Evolutionary conservation across 2,888 invertebrate genomes (phyloP).

Genomic region (Endomychus coccineus): DNA sequence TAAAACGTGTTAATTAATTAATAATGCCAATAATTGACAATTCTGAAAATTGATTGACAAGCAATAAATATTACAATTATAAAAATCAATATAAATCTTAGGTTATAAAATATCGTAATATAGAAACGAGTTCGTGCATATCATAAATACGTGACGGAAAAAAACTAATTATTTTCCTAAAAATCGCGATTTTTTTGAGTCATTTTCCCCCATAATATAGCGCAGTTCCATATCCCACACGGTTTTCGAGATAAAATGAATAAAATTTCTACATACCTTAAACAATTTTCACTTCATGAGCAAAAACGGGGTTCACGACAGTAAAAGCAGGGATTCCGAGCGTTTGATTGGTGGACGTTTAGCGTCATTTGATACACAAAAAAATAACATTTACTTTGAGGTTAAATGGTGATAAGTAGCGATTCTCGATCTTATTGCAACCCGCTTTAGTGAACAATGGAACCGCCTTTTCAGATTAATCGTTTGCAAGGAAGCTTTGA

Average conservation of each 20-base stretch:
- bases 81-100: conserved; percentile 43
- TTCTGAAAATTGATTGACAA: conserved; percentile 24
- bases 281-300: conserved; percentile 45
- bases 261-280: conserved; percentile 46
- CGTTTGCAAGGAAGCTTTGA: no score
- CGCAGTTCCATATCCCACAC: conserved; percentile 36
- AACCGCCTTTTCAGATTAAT: conserved; percentile 15
- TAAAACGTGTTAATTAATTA: conserved; percentile 6
- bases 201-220: conserved; percentile 26
- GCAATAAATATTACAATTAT: conserved; percentile 17
- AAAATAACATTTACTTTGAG: conserved; percentile 42
- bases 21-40: conserved; percentile 15
- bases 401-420: conserved; percentile 29
- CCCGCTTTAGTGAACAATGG: conserved; percentile 9
- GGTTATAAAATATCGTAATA: conserved; percentile 38
- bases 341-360: conserved; percentile 39
- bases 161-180: conserved; percentile 26
- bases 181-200: conserved; percentile 29
- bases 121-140: conserved; percentile 27
- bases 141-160: conserved; percentile 18
- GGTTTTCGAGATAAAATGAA: conserved; percentile 45
- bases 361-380: conserved; percentile 46
- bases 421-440: conserved; percentile 31
- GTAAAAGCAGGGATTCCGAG: conserved; percentile 41
- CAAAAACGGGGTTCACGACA: conserved; percentile 44